Percentiles rank a stretch among this genome's conserved stretches.
phyloP scores from a whole-genome alignment of 2,113 vertebrate species.

The Elachura formosa region DNA sequence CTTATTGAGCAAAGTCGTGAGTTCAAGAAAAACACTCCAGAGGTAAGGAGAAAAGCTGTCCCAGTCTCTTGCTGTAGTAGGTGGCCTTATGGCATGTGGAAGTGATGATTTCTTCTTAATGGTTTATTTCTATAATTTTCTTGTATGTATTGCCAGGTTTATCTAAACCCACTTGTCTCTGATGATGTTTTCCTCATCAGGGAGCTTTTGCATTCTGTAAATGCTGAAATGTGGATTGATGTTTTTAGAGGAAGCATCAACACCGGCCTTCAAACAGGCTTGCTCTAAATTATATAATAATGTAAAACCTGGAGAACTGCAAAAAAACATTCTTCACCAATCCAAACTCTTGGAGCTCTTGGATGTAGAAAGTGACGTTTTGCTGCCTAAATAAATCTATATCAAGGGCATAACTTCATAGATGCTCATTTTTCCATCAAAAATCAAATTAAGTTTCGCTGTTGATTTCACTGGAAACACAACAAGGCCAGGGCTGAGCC shows the following conservation, averaged over 20 bases:
- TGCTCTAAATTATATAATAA: background rate
- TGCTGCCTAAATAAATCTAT: background rate
- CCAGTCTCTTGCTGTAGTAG: background rate
- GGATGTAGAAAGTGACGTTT: background rate
- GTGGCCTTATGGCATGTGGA: background rate
- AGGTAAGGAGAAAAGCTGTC: slow-evolving; percentile 76
- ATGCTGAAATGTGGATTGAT: background rate
- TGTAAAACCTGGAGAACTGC: background rate
- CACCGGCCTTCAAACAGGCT: background rate
- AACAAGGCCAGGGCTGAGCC: background rate
- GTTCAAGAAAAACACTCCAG: slow-evolving; percentile 99
- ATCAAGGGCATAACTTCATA: background rate
- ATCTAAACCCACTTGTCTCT: background rate
- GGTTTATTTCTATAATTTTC: background rate
- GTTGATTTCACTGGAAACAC: background rate
- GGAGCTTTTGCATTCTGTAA: background rate
- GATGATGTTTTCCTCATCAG: background rate
- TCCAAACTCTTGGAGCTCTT: background rate
- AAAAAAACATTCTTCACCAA: background rate
- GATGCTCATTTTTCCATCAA: slow-evolving; percentile 18
- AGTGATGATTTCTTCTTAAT: background rate
- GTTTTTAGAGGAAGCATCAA: background rate
- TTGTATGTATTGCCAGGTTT: background rate
- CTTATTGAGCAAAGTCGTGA: slow-evolving; percentile 98
- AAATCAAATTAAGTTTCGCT: background rate